phyloP scores from a whole-genome alignment of 2,888 invertebrate genomes.

The Blera fallax region DNA sequence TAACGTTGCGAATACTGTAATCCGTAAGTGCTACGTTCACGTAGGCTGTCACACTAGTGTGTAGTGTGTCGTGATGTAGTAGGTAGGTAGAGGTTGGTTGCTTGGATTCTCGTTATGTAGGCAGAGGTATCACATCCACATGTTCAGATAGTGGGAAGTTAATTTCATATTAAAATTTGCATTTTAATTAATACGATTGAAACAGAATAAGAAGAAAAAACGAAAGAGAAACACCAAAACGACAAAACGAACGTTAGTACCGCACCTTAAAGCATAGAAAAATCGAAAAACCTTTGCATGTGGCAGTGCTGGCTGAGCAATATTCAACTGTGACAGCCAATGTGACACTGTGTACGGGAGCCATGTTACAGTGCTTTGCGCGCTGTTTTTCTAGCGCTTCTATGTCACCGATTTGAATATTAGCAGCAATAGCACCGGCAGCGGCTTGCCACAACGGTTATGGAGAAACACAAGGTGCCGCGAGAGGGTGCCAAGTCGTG shows the following conservation, averaged over 20 bases:
- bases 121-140: slow-evolving; percentile 48
- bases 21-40: slow-evolving; percentile 45
- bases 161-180: slow-evolving; percentile 64
- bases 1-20: slow-evolving; percentile 4
- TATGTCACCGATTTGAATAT: slow-evolving; percentile 30
- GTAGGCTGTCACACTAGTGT: slow-evolving; percentile 31
- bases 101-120: slow-evolving; percentile 4
- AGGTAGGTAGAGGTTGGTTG: slow-evolving; percentile 22
- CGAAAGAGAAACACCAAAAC: neutral
- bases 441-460: slow-evolving; percentile 1
- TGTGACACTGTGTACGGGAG: slow-evolving; percentile 47
- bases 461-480: neutral
- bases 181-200: slow-evolving; percentile 66
- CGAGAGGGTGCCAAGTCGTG: slow-evolving; percentile 28
- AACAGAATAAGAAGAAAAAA: neutral
- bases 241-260: slow-evolving; percentile 28
- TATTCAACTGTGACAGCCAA: slow-evolving; percentile 42
- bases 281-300: slow-evolving; percentile 31
- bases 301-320: slow-evolving; percentile 15
- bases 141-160: slow-evolving; percentile 65
- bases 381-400: slow-evolving; percentile 21
- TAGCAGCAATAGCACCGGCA: neutral
- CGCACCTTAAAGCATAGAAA: slow-evolving; percentile 58
- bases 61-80: slow-evolving; percentile 12
- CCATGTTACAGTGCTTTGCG: slow-evolving; percentile 33